Evolutionary conservation across 2,113 vertebrate genomes (phyloP), one percentile per base, ranked within the genome.

Genomic region (Lepus timidus): DNA sequence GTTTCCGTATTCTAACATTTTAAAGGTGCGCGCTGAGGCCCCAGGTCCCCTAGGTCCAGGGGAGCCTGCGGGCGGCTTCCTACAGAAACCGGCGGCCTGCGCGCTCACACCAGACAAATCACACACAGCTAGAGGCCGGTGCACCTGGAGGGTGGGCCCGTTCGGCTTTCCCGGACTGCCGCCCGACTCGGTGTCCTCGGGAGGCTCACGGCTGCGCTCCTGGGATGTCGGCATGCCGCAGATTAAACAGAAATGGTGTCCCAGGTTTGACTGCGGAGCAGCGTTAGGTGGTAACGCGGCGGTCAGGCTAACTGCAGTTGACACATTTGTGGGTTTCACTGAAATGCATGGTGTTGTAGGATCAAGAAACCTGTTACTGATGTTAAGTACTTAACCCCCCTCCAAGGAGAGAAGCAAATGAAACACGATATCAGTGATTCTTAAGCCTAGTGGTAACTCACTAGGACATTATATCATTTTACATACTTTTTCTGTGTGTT

Each of bases 1-100:
- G 51, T 82, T 85, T 85, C 25, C 90, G 20, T 67, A 62, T 92
- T 85, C 94, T 96, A 44, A 93, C 67, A 67, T 92, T 85, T 95
- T 94, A n/a, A 93, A 74, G 83, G 51, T 95, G 51, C 79, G 9
- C 51, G 44, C 78, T 87, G 44, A 44, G 44, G 44, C 44, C 44
- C 44, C 44, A 44, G 44, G 6, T 44, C 44, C 44, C 44, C 44
- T 36, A 36, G 36, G 36, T 36, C 44, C 44, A 6, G 6, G 44
- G 44, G 44, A 44, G 44, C 44, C 44, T 44, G 44, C 44, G 44
- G 39, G 44, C 44, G 44, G 44, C 44, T 44, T 44, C 44, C 44
- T 44, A 6, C 44, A 44, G 44, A 44, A 44, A 6, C 44, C 36
- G 36, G 36, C 36, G 2, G 36, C 73, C 49, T 49, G 52, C 22